Base-by-base conservation (phyloP, 2,888 invertebrate genomes). In the Abscondita cerata region DNA sequence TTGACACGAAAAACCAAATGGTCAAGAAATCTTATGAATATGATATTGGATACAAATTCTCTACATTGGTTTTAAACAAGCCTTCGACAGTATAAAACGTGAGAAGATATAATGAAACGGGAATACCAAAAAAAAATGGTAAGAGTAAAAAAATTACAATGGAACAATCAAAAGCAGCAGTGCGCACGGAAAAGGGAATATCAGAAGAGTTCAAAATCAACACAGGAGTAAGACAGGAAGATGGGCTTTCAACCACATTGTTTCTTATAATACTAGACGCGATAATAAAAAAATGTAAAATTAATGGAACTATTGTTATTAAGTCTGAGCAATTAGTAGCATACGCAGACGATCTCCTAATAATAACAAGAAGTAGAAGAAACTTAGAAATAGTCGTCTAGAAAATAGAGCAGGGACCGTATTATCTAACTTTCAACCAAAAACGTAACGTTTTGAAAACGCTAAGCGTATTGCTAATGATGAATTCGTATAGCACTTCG, bases 1-100 rank as follows among this genome's bases (percentile, higher is more conserved):
- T n/a, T n/a, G n/a, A n/a, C n/a, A n/a, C n/a, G n/a, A n/a, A n/a
- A n/a, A n/a, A n/a, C n/a, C n/a, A n/a, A n/a, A n/a, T n/a, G n/a
- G n/a, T n/a, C n/a, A n/a, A n/a, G n/a, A n/a, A n/a, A n/a, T n/a
- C n/a, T n/a, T n/a, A n/a, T 13, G 40, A 40, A 40, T 6, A 40
- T 40, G 40, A 40, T 13, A 13, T 12, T 12, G 8, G 40, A 3
- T 40, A 15, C 40, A 40, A 40, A 40, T 51, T 15, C 34, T 51
- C 12, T 51, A 34, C 34, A 34, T 51, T 11, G 46, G 44, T 33
- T 54, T 41, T 40, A 54, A 54, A 31, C 44, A 44, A 54, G 31
- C 54, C 12, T 54, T 54, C 33, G 44, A 44, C 16, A 54, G 44
- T 44, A n/a, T n/a, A n/a, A n/a, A n/a, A n/a, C n/a, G n/a, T n/a